These are phyloP conservation scores for Phrynocephalus vlangalii DNA, from an alignment of 2,797 vertebrate species.

Conservation along the genomic window DNA sequence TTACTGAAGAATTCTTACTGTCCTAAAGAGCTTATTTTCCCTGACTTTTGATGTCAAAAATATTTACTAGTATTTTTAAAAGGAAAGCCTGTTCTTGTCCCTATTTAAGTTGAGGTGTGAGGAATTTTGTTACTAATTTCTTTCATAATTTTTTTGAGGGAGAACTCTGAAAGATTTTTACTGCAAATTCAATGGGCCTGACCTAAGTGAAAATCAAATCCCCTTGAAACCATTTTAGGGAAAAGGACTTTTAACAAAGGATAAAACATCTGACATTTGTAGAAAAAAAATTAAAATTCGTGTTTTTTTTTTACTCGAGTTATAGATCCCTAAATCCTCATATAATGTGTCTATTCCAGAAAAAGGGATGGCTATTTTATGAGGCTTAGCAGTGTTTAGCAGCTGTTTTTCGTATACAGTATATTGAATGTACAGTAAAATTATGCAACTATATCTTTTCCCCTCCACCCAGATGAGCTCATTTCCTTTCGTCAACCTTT, in stretches of 20 bases:
- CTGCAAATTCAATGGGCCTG: slow-evolving; percentile 2
- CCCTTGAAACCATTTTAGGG: neutral
- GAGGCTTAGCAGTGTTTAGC: slow-evolving; percentile 33
- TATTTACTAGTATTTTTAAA: neutral
- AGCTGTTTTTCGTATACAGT: slow-evolving; percentile 56
- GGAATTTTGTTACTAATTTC: neutral
- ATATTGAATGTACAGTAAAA: slow-evolving; percentile 43
- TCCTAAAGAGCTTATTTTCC: slow-evolving; percentile 33
- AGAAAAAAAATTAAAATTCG: neutral
- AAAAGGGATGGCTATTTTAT: slow-evolving; percentile 26
- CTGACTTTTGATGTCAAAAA: slow-evolving; percentile 9
- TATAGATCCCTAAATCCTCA: slow-evolving; percentile 21
- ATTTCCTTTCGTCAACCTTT: slow-evolving; percentile 56
- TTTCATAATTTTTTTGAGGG: slow-evolving; percentile 40
- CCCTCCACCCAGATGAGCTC: slow-evolving; percentile 52
- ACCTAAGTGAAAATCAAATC: slow-evolving; percentile 37
- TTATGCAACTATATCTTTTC: slow-evolving; percentile 36
- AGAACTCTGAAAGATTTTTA: slow-evolving; percentile 49
- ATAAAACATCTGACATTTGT: slow-evolving; percentile 9
- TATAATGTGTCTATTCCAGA: slow-evolving; percentile 7
- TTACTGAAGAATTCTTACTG: neutral
- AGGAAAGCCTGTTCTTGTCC: slow-evolving; percentile 1
- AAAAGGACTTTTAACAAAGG: slow-evolving; percentile 18
- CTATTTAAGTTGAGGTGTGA: slow-evolving; percentile 8
- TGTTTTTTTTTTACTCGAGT: slow-evolving; percentile 21